phyloP scores from a whole-genome alignment of 1,140 invertebrate species.

The Philotrypesis tridentata region DNA sequence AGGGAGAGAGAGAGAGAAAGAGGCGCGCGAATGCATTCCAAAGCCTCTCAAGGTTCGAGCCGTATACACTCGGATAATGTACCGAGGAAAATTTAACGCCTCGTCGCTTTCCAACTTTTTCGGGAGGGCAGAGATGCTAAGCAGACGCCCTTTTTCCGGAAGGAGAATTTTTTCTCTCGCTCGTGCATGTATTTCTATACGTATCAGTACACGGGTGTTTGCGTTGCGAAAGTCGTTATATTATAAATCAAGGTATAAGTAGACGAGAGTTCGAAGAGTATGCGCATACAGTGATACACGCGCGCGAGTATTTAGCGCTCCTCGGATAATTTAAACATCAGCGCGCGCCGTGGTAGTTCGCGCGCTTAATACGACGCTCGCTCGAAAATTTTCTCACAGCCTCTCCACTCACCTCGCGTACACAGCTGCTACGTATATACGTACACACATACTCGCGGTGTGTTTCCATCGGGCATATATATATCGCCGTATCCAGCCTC shows the following conservation, averaged over 20 bases:
- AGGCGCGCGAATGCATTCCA: constrained; percentile 54
- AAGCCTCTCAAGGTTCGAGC: constrained; percentile 53
- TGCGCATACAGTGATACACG: background rate
- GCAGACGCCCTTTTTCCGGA: too few species aligned
- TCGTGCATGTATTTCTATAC: background rate
- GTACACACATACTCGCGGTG: background rate
- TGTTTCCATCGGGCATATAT: too few species aligned
- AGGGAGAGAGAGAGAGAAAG: background rate
- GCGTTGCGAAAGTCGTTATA: background rate
- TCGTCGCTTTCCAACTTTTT: background rate
- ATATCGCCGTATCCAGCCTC: background rate
- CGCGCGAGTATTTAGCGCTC: background rate
- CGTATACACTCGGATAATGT: background rate
- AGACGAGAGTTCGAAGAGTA: too few species aligned
- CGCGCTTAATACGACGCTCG: background rate
- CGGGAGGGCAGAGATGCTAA: too few species aligned
- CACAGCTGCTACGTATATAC: too few species aligned
- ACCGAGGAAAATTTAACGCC: background rate
- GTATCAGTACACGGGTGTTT: too few species aligned
- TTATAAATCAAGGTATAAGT: background rate
- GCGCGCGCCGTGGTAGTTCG: background rate
- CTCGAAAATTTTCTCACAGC: constrained; percentile 22
- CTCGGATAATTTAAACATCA: background rate
- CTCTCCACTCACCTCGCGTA: background rate
- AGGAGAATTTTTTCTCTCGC: background rate